Evolutionary conservation across 2,888 invertebrate genomes (phyloP), one percentile per base, ranked within the genome.

Genomic region (Lycia hirtaria): DNA sequence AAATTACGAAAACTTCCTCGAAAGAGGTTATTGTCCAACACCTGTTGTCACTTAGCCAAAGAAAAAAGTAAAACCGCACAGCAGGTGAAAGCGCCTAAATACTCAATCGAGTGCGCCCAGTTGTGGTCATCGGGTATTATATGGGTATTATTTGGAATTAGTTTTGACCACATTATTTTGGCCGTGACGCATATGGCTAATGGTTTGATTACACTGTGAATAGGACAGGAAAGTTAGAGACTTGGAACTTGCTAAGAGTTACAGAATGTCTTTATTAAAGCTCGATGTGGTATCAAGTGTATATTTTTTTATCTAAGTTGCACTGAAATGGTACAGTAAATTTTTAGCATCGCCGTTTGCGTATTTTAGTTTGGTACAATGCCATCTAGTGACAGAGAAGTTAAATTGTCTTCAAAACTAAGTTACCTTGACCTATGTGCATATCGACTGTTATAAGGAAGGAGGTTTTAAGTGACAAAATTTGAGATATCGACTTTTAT

Each of bases 1-100:
- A n/a, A 40, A 41, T 35, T 33, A 17, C 30, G 28, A 48, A 47
- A 49, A 52, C 19, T 48, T 53, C 43, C 52, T 43, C 43, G 53
- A 53, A 43, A 48, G 41, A 60, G 62, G 53, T 62, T 61, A 62
- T 67, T 62, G 60, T 49, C 54, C 52, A 45, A 57, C 64, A 62
- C 56, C 64, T 66, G 64, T 65, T 73, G 71, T 64, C 68, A 60
- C 62, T 56, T 61, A 49, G 60, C 67, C 61, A 66, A 65, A 55
- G 53, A 58, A 59, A 52, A 55, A 59, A 49, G 32, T 45, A 57
- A 66, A 70, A 69, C 69, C 69, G 41, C 62, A 62, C 43, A 63
- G 50, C 75, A 75, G 73, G 73, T 78, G 80, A 75, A 69, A 65
- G 67, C 15, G 57, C 64, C 67, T 71, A 75, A 80, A 73, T 67